Conservation (phyloP, 2,113 vertebrate species). For the Pseudorhombus dupliciocellatus region DNA sequence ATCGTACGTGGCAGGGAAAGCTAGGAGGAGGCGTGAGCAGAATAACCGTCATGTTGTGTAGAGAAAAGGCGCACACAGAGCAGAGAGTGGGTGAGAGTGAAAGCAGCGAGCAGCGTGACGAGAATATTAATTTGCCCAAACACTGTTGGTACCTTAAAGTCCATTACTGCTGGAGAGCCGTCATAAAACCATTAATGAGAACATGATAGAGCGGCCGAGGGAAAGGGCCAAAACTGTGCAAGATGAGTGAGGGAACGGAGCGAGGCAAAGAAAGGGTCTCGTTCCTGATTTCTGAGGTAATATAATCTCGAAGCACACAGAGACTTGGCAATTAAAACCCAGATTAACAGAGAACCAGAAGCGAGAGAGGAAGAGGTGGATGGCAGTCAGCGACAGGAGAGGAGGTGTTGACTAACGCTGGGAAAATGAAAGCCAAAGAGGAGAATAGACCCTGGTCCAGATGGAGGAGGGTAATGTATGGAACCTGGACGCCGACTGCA, state of each 20-base stretch:
- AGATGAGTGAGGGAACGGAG: constrained; percentile 2
- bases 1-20: constrained; percentile 40
- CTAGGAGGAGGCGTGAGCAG: constrained; percentile 36
- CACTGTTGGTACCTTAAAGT: constrained; percentile 37
- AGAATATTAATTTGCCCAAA: constrained; percentile 57
- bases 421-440: neutral
- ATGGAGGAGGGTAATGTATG: constrained; percentile 22
- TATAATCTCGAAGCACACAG: constrained; percentile 16
- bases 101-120: constrained; percentile 25
- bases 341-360: constrained; percentile 44
- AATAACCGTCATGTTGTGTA: constrained; percentile 32
- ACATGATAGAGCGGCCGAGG: constrained; percentile 25
- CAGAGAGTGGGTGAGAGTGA: constrained; percentile 15
- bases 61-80: constrained; percentile 24
- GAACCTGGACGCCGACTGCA: constrained; percentile 39
- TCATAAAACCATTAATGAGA: constrained; percentile 62
- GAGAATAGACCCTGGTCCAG: neutral
- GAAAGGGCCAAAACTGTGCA: constrained; percentile 4
- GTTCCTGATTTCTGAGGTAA: constrained; percentile 36
- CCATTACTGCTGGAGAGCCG: constrained; percentile 50
- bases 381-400: neutral
- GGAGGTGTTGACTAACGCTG: neutral
- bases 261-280: neutral
- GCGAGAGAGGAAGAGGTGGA: constrained; percentile 19
- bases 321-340: constrained; percentile 63